Base-by-base conservation (phyloP, 2,888 invertebrate genomes). In the Myopa tessellatipennis region DNA sequence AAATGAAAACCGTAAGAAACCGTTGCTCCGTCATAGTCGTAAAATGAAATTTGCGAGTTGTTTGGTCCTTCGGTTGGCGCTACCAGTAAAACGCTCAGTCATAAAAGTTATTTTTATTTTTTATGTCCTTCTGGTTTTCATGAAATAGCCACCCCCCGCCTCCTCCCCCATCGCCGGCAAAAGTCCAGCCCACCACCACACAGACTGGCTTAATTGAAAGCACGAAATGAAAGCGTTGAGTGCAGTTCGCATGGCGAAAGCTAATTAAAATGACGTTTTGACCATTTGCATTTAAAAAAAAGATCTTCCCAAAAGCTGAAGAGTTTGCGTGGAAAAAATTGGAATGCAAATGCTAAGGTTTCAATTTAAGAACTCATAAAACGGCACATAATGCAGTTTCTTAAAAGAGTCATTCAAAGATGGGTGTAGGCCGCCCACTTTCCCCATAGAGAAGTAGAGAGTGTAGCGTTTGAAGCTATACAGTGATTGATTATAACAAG, bases 261-360 rank as follows among this genome's bases (percentile, higher is more conserved):
- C 65, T 52, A 74, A 74, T 73, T 73, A 73, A 74, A 74, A 74
- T 74, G 45, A 52, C 52, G 63, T 36, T 74, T 52, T 74, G 63
- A 52, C 16, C 45, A 36, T 74, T 74, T 63, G 45, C 36, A 50
- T n/a, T n/a, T 74, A 45, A 65, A 45, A 38, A 74, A 36, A 34
- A 63, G 73, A 74, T 63, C 18, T 36, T 34, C 52, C 36, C 52
- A 65, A n/a, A 63, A 50, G 34, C 40, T 34, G 34, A 38, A 38
- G n/a, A 26, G 1, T 40, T 40, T 8, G 16, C 38, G 1, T 34
- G 26, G 14, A 70, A 14, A 14, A 58, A 55, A 55, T 1, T n/a
- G 16, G 16, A 8, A 45, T 45, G 10, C 45, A 3, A 45, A 2
- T 1, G 45, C 10, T 8, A 45, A 45, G 45, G 45, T 6, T 45